Conservation (phyloP, 53 echinoderm and acorn worm genomes). For the Pentamera pediparva region DNA sequence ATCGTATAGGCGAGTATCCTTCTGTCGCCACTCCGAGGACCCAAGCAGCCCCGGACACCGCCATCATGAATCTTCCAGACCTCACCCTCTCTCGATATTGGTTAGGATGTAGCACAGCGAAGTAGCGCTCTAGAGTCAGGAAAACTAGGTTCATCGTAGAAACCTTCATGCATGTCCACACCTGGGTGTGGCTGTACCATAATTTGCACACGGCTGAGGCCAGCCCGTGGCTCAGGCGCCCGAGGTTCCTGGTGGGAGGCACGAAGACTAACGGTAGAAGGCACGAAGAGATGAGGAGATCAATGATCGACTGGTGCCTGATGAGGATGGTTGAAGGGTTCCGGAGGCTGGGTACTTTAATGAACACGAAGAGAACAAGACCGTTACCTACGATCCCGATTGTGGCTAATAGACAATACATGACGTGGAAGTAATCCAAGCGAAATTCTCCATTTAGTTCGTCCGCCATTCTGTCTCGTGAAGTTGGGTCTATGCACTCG, state of each 20-base stretch:
- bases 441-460: too few relatives aligned
- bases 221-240: background rate
- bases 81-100: background rate
- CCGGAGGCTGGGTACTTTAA: constrained; percentile 2
- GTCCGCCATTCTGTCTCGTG: too few relatives aligned
- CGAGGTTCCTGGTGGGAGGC: background rate
- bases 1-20: background rate
- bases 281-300: too few relatives aligned
- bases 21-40: background rate
- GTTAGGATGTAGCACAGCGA: background rate
- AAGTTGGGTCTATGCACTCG: too few relatives aligned
- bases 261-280: background rate
- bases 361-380: constrained; percentile 5
- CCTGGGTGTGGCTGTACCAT: background rate
- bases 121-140: constrained; percentile 10
- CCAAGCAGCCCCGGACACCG: background rate
- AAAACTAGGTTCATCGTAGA: constrained; percentile 6
- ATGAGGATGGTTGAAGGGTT: background rate
- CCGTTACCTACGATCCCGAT: constrained; percentile 13
- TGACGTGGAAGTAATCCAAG: too few relatives aligned
- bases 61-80: background rate
- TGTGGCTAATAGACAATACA: too few relatives aligned
- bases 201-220: background rate
- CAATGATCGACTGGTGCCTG: constrained; percentile 4
- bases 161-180: background rate